Evolutionary conservation across 2,797 vertebrate species (phyloP).

Genomic region (Argyrosomus regius): DNA sequence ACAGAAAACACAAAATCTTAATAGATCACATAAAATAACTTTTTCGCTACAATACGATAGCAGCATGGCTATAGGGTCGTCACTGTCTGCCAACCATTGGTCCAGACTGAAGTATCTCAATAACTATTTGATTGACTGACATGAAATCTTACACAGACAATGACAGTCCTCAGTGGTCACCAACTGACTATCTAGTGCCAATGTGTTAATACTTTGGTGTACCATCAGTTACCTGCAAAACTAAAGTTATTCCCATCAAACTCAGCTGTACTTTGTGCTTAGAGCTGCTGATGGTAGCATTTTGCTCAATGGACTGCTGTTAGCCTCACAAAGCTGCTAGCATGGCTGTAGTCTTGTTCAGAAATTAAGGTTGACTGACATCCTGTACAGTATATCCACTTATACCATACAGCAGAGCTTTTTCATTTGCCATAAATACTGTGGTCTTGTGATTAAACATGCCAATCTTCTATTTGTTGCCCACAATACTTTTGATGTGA

Average conservation of each 20-base stretch:
- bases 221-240: neutral
- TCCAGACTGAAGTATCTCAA: too few species aligned
- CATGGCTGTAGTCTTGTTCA: neutral
- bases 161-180: neutral
- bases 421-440: neutral
- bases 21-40: neutral
- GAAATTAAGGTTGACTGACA: neutral
- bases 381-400: neutral
- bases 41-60: neutral
- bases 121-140: neutral
- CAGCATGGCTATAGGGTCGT: too few species aligned
- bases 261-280: neutral
- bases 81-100: too few species aligned
- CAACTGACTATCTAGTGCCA: neutral
- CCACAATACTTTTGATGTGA: too few species aligned
- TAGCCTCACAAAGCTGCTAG: neutral
- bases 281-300: neutral
- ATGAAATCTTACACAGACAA: neutral
- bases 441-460: neutral
- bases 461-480: neutral
- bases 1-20: neutral
- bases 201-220: neutral
- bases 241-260: neutral
- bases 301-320: neutral
- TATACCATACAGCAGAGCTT: too few species aligned